Evolutionary conservation across 2,113 vertebrate genomes (phyloP).

Genomic region (Phrynocephalus versicolor): DNA sequence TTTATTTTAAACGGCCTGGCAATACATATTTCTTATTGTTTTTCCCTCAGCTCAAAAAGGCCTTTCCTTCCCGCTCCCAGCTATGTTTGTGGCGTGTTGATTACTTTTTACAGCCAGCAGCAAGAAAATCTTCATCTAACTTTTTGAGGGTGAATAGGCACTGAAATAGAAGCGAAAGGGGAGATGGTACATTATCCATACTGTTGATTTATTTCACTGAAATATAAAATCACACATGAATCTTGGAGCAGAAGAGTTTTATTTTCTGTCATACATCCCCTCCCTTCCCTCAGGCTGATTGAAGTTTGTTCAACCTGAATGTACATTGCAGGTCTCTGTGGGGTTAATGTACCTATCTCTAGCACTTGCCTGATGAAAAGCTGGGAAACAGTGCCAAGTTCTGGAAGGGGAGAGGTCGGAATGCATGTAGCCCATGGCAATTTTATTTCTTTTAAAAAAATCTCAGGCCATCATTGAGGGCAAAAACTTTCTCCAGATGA

Average conservation of each 20-base stretch:
- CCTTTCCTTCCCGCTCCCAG: slow-evolving; percentile 25
- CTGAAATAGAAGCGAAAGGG: slow-evolving; percentile 15
- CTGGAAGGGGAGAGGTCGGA: not conserved
- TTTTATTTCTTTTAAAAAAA: not conserved
- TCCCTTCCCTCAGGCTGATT: not conserved
- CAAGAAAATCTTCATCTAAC: slow-evolving; percentile 27
- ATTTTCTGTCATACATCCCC: not conserved
- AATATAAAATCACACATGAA: not conserved
- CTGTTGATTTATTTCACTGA: slow-evolving; percentile 19
- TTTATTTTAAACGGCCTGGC: slow-evolving; percentile 67
- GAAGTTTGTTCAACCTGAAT: not conserved
- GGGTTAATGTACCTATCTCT: not conserved
- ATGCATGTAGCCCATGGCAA: not conserved
- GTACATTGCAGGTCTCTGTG: not conserved
- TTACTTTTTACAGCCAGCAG: slow-evolving; percentile 11
- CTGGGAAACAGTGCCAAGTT: not conserved
- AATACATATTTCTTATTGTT: slow-evolving; percentile 39
- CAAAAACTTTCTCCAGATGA: not conserved
- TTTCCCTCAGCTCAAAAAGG: slow-evolving; percentile 2
- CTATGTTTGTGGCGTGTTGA: not conserved
- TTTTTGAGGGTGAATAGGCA: slow-evolving; percentile 2
- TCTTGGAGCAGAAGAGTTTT: no score
- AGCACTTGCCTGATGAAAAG: not conserved
- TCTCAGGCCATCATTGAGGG: not conserved
- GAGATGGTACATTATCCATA: not conserved